Evolutionary conservation across 2,888 invertebrate species (phyloP), one percentile per base, ranked within the genome.

Genomic region (Philaethria dido): DNA sequence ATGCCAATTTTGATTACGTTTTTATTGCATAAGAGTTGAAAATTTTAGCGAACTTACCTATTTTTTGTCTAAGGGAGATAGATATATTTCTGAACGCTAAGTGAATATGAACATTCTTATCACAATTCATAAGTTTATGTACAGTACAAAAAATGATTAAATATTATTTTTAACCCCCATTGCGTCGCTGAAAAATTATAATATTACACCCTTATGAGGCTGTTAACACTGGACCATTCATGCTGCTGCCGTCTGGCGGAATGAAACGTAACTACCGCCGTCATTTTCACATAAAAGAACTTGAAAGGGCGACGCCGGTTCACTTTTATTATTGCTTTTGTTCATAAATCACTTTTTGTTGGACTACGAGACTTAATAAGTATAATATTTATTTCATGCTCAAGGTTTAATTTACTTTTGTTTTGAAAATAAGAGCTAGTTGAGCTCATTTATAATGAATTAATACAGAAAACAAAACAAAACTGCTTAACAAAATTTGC

Each of bases 1-100:
- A 68, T 69, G 70, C 66, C 77, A 70, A 74, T 74, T 76, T 77
- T 73, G 72, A 75, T 76, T 71, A 67, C 70, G 67, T 72, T 72
- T 75, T 74, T 74, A 72, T 72, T 70, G 62, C 65, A 66, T 59
- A 61, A 60, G 69, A 68, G 64, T 59, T 54, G 33, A 66, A 59
- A 20, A n/a, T 29, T 52, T 62, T 36, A 2, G 20, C 16, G 36
- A 57, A 16, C 9, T 22, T 25, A 42, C 22, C 25, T 57, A n/a
- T 25, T 16, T 42, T 57, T 9, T 4, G 11, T 20, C 3, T 9
- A 39, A 11, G 11, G 1, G n/a, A 3, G 13, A 20, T 16, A 45
- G 16, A 14, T n/a, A 22, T 16, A n/a, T 16, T 57, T 42, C 1
- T 1, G 8, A 14, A 3, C 8, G 0, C n/a, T 57, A 16, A 52